phyloP scores from a whole-genome alignment of 1,140 invertebrate genomes.

The Diprion similis region DNA sequence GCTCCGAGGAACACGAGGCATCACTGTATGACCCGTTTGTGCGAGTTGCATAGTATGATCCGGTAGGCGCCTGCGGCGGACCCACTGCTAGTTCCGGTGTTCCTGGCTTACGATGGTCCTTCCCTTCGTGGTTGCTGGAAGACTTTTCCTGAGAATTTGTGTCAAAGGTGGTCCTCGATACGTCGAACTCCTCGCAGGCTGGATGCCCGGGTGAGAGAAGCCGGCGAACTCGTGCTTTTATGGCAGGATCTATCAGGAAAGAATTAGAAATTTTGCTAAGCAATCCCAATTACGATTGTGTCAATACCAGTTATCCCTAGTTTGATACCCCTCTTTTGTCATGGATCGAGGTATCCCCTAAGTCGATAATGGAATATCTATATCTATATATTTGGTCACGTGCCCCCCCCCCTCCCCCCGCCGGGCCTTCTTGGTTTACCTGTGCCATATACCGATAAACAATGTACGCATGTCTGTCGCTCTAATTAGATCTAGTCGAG shows the following conservation, averaged over 20 bases:
- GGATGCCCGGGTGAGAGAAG: constrained; percentile 70
- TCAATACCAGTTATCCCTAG: too few relatives aligned
- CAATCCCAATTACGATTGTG: too few relatives aligned
- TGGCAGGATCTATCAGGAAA: constrained; percentile 74
- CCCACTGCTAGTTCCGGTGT: constrained; percentile 39
- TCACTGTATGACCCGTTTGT: constrained; percentile 62
- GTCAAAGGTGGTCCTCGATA: constrained; percentile 20
- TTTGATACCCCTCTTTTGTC: too few relatives aligned
- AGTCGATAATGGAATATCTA: too few relatives aligned
- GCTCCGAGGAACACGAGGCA: constrained; percentile 56
- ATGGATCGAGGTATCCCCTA: too few relatives aligned
- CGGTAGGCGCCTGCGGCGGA: constrained; percentile 38
- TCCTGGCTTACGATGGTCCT: constrained; percentile 30
- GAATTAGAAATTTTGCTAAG: background rate
- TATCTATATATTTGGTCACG: too few relatives aligned
- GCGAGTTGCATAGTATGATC: constrained; percentile 37
- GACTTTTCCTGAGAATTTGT: constrained; percentile 36
- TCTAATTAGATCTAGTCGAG: too few relatives aligned
- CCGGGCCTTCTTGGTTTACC: too few relatives aligned
- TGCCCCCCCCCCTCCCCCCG: too few relatives aligned
- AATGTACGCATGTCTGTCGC: too few relatives aligned
- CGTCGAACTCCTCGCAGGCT: constrained; percentile 43
- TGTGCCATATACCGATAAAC: too few relatives aligned
- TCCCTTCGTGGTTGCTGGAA: constrained; percentile 43
- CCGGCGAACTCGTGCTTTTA: constrained; percentile 81